These are phyloP conservation scores for Hylomyscus alleni DNA, from an alignment of 2,797 vertebrate species.

Conservation along the genomic window DNA sequence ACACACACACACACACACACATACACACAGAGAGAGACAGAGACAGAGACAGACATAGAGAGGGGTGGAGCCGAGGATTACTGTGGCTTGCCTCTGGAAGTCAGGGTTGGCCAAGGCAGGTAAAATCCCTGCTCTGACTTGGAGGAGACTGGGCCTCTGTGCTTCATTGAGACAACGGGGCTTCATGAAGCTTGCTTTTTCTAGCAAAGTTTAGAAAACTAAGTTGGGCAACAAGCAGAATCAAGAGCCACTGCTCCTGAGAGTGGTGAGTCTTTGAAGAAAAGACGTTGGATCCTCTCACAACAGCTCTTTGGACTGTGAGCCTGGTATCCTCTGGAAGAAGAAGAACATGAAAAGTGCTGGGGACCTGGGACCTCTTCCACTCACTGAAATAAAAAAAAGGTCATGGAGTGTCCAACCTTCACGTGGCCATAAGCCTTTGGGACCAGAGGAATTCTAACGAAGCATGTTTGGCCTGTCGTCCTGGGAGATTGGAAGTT, in stretches of 20 bases:
- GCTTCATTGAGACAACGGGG: not conserved
- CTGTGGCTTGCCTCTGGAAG: not conserved
- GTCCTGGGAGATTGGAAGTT: not conserved
- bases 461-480: not conserved
- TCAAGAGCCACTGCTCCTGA: too few relatives aligned
- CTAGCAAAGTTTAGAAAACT: not conserved
- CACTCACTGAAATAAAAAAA: not conserved
- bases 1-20: not conserved
- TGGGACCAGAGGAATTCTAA: not conserved
- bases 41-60: not conserved
- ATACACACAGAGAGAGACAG: not conserved
- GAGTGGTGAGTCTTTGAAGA: not conserved
- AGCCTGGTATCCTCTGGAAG: not conserved
- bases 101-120: not conserved
- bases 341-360: not conserved
- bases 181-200: not conserved
- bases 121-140: not conserved
- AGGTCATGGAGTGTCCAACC: not conserved
- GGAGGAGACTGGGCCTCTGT: not conserved
- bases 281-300: not conserved
- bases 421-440: not conserved
- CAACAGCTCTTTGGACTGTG: not conserved
- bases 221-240: not conserved
- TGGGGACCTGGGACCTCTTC: not conserved
- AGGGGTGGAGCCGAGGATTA: not conserved